Evolutionary conservation across 1,140 invertebrate genomes (phyloP).

Genomic region (Elysia chlorotica): DNA sequence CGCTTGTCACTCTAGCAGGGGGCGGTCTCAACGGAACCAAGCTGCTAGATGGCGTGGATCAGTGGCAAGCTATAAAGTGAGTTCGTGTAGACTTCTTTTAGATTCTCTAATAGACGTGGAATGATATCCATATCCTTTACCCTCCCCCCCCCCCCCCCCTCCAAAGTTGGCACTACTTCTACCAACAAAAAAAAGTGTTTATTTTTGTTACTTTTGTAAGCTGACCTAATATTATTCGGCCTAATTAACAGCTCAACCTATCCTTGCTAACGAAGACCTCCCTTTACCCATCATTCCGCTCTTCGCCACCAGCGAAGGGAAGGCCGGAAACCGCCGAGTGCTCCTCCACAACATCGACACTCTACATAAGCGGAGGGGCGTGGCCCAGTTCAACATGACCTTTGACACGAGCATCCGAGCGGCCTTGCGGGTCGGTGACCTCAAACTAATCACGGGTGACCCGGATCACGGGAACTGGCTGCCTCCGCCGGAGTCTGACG

Average conservation of each 20-base stretch:
- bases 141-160: too few relatives aligned
- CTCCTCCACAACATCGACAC: constrained; percentile 54
- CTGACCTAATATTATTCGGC: too few relatives aligned
- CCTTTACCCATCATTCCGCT: too few relatives aligned
- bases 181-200: too few relatives aligned
- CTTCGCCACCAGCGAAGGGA: constrained; percentile 35
- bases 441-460: too few relatives aligned
- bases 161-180: too few relatives aligned
- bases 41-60: constrained; percentile 43
- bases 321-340: constrained; percentile 36
- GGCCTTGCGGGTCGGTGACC: too few relatives aligned
- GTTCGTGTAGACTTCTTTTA: constrained; percentile 5
- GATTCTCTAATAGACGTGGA: background rate
- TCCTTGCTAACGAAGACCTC: background rate
- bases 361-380: background rate
- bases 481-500: too few relatives aligned
- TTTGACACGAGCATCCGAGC: too few relatives aligned
- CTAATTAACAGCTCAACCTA: background rate
- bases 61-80: constrained; percentile 47
- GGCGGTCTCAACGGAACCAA: constrained; percentile 35
- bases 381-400: too few relatives aligned
- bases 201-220: too few relatives aligned
- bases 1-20: constrained; percentile 45
- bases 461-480: too few relatives aligned
- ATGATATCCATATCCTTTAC: background rate